Evolutionary conservation across 2,888 invertebrate genomes (phyloP), one percentile per base, ranked within the genome.

Genomic region (Erpobdella octoculata): DNA sequence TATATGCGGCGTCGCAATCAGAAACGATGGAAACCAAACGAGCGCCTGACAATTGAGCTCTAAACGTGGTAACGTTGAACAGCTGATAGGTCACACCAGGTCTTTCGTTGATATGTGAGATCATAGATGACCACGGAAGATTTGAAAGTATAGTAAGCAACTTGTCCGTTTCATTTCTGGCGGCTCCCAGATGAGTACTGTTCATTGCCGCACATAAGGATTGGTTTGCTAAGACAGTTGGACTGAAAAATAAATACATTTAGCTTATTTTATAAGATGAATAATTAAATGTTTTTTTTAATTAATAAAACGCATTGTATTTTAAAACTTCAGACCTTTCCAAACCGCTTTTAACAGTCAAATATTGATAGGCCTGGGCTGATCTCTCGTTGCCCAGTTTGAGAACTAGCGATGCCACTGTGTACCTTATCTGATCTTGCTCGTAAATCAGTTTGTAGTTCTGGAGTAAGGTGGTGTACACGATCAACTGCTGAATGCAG

Each of bases 361-460:
- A 41, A n/a, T 15, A 41, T 31, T 62, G 28, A 35, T 33, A 62
- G n/a, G 62, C 62, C 6, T n/a, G 12, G 2, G 31, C 15, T 5
- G 67, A 67, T 41, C 36, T 69, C 28, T 69, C 69, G 18, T 58
- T 69, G 36, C 36, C 48, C n/a, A 69, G 31, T 28, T 28, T 15
- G n/a, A 58, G 9, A 31, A 53, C 33, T 18, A 69, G 28, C 21
- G n/a, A 18, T 5, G n/a, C 69, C 3, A 46, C 35, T 21, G 38
- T 25, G 36, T 31, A 69, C 31, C 58, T 58, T 25, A 41, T 33
- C 9, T 35, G 15, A n/a, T 33, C 53, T 31, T 58, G 18, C 4
- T 33, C 25, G 36, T 35, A 46, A 9, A 33, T 36, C 9, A 31
- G 21, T 9, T 9, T 5, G 36, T 53, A 69, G 9, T 4, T 12